These are phyloP conservation scores for Pachycephus smyrnensis DNA, from an alignment of 2,888 invertebrate species.

Conservation along the genomic window DNA sequence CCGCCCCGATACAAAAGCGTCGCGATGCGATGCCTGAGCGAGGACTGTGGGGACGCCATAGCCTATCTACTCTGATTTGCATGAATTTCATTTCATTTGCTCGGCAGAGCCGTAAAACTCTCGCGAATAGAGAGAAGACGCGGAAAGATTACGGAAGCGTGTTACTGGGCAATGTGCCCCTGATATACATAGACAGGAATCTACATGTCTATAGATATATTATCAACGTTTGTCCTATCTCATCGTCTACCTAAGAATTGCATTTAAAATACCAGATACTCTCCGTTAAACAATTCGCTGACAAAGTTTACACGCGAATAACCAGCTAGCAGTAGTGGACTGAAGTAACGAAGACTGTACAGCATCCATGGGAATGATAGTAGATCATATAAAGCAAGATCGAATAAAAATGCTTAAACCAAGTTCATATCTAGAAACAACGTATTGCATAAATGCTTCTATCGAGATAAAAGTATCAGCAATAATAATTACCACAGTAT, in stretches of 20 bases:
- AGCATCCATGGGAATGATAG: neutral
- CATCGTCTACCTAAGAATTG: neutral
- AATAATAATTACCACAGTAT: neutral
- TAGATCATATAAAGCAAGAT: neutral
- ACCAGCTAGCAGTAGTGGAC: neutral
- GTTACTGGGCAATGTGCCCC: neutral
- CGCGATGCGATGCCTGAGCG: constrained; percentile 28
- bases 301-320: neutral
- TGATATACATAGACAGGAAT: neutral
- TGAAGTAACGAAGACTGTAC: neutral
- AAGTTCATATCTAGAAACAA: neutral
- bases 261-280: neutral
- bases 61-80: constrained; percentile 46
- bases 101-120: constrained; percentile 48
- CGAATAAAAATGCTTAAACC: neutral
- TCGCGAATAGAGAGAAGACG: constrained; percentile 22
- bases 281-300: neutral
- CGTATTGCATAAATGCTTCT: neutral
- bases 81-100: constrained; percentile 62
- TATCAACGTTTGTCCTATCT: neutral
- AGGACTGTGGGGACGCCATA: constrained; percentile 15
- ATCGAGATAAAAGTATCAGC: neutral
- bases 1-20: constrained; percentile 57
- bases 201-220: neutral
- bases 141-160: constrained; percentile 18